phyloP scores from a whole-genome alignment of 2,888 invertebrate species.

The Apamea sordens region DNA sequence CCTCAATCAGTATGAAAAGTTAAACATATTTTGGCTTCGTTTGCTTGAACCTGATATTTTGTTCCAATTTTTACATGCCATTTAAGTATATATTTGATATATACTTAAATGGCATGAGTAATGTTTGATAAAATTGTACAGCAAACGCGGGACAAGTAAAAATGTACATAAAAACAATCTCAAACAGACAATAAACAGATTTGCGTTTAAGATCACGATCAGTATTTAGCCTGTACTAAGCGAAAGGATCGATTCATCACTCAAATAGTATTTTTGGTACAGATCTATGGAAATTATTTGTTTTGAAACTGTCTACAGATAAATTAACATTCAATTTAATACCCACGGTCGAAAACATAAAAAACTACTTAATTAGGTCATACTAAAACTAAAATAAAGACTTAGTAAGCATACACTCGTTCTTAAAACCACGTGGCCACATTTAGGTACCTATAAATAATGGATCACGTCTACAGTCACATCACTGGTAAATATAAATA shows the following conservation, averaged over 20 bases:
- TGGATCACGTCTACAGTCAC: neutral
- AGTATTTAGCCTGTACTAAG: neutral
- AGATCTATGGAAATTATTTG: neutral
- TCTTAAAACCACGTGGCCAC: neutral
- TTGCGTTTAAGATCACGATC: neutral
- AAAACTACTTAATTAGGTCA: neutral
- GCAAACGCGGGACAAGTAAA: neutral
- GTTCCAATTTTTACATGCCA: neutral
- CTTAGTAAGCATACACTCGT: neutral
- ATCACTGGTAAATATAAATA: conserved; percentile 37
- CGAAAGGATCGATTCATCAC: neutral
- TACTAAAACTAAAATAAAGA: conserved; percentile 13
- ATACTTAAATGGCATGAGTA: no score
- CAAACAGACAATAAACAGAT: neutral
- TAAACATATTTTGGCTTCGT: neutral
- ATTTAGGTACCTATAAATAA: conserved; percentile 17
- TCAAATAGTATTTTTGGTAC: neutral
- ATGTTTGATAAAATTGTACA: neutral
- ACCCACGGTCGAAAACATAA: neutral
- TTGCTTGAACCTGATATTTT: neutral
- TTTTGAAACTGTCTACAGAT: neutral
- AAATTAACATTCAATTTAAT: neutral
- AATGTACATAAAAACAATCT: neutral
- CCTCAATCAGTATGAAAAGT: neutral
- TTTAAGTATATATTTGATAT: neutral